A percentile compares a stretch with the other conserved stretches of the same genome.
Evolutionary conservation across 2,888 invertebrate species (phyloP).

Genomic region (Epirrhoe tristata): DNA sequence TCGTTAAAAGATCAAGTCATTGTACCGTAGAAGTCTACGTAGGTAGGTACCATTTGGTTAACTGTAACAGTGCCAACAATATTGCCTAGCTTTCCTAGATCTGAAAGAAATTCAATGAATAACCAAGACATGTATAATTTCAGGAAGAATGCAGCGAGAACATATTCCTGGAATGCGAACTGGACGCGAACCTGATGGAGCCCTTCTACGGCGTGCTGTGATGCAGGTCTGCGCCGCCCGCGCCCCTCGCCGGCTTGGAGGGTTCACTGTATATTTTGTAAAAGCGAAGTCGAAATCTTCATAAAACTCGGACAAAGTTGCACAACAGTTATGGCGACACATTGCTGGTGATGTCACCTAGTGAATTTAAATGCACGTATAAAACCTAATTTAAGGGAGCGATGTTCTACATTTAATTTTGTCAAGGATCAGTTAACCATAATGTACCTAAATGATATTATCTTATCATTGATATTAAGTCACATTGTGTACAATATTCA

Average conservation of each 20-base stretch:
- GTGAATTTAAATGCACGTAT: slow-evolving; percentile 38
- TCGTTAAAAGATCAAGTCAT: no score
- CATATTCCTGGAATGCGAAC: slow-evolving; percentile 79
- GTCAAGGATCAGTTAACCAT: slow-evolving; percentile 59
- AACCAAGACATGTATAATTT: slow-evolving; percentile 35
- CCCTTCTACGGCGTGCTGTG: slow-evolving; percentile 80
- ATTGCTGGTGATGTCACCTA: slow-evolving; percentile 31
- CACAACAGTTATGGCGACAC: slow-evolving; percentile 35
- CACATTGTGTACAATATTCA: slow-evolving; percentile 60
- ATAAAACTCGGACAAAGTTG: slow-evolving; percentile 40
- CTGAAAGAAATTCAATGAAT: neutral
- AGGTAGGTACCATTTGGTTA: no score
- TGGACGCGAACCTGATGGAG: slow-evolving; percentile 79
- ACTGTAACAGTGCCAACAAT: neutral
- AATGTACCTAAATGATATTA: slow-evolving; percentile 54
- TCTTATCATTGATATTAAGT: slow-evolving; percentile 57
- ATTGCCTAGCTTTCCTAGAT: neutral
- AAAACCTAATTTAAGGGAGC: slow-evolving; percentile 36
- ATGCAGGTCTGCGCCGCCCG: slow-evolving; percentile 37
- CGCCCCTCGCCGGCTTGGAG: slow-evolving; percentile 15
- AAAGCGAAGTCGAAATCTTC: slow-evolving; percentile 47
- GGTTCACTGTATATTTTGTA: slow-evolving; percentile 50
- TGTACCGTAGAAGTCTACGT: no score
- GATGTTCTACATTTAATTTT: slow-evolving; percentile 34
- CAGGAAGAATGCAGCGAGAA: slow-evolving; percentile 80